Base-by-base conservation (phyloP, 2,113 vertebrate species). In the Seriola aureovittata region DNA sequence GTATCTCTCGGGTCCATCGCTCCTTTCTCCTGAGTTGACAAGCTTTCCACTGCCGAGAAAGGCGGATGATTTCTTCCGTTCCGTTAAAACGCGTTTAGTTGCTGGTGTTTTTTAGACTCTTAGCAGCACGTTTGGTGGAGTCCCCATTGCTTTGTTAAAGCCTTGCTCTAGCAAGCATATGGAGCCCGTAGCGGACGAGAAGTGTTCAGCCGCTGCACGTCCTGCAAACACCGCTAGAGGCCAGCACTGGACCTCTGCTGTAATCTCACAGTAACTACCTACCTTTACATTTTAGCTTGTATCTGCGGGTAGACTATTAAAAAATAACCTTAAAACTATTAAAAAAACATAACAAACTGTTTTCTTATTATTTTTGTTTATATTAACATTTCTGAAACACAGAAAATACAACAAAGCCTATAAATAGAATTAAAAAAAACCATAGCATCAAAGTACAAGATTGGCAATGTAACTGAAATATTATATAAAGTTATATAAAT, bases 1-100 rank as follows among this genome's bases (percentile, higher is more conserved):
- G 97, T 96, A 94, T 99, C 98, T 95, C 95, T 96, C 91, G 92
- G 79, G 89, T 96, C 96, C 96, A 96, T 97, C 66, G 88, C 89
- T 83, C 21, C 71, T 84, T 88, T 83, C 71, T 50, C 58, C 46
- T 8, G 86, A 89, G 90, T 91, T 88, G 85, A 84, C 78, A 59
- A 71, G 81, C 65, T 82, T 11, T 55, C 55, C 75, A 4, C 63
- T 36, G 2, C 65, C 62, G 58, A 8, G 29, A 48, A 32, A 77
- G 34, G 63, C 36, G 64, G 59, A 2, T 1, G 46, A 1, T 32
- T 34, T 23, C 4, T 68, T 5, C 3, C 44, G 64, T 38, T 80
- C 69, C 38, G 55, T 21, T 40, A 29, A 59, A 46, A 67, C 21
- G 63, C 69, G 60, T 32, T 65, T 6, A 71, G 81, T 82, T 71